Evolutionary conservation across 2,888 invertebrate species (phyloP), one percentile per base, ranked within the genome.

Genomic region (Falcaria lacertinaria): DNA sequence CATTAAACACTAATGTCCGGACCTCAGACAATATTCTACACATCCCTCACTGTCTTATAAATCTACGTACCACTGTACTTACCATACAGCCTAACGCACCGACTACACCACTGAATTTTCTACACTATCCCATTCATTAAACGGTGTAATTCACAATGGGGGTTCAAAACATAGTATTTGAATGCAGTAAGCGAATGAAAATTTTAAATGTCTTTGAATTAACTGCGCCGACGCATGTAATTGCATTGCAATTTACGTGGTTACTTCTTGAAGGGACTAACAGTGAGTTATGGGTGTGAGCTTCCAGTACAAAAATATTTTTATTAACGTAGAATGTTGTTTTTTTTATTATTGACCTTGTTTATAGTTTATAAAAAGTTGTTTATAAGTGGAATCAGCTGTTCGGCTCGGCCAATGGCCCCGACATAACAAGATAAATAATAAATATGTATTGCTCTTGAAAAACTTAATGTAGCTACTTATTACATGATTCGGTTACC

Each of bases 21-120:
- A 73, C 71, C 65, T 72, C 79, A 73, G 74, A 80, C 82, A 79
- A 80, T 82, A 80, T 83, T 80, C 78, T 74, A 74, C 74, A 75
- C 80, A 75, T 78, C 74, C 69, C 74, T 69, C 66, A 65, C 54
- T 63, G 74, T 73, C 70, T 65, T 80, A 80, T 84, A 84, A 84
- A 85, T 84, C 71, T 80, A 37, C 17, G 68, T 57, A 54, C 46
- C 57, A 50, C 50, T 39, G 39, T 36, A 45, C 16, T 35, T 33
- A 35, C 33, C 40, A 39, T 57, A 57, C 43, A 43, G 28, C 54
- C 38, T 57, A 67, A 52, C 41, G 48, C 34, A 48, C 35, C 34
- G 15, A 5, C 13, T 15, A 5, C 19, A 25, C 13, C 46, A 53
- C 4, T 19, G 42, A 11, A 66, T 52, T 52, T 42, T 56, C 14